A percentile compares a stretch with the other conserved stretches of the same genome.
Evolutionary conservation across 2,797 vertebrate genomes (phyloP).

Genomic region (Petrocephalus schoutedeni): DNA sequence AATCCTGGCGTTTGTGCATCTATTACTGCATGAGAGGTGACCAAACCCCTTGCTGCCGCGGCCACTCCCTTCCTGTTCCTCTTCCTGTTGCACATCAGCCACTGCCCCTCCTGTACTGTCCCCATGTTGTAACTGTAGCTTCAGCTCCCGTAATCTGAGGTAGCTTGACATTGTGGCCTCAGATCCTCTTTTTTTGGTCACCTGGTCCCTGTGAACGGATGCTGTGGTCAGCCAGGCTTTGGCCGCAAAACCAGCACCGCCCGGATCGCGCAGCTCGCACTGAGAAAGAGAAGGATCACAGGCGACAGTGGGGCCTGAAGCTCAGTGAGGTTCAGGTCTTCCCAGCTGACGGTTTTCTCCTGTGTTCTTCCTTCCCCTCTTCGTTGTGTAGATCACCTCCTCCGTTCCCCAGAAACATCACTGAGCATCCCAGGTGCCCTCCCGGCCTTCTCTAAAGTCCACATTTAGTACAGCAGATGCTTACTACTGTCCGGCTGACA

Average conservation of each 20-base stretch:
- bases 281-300: not conserved
- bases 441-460: not conserved
- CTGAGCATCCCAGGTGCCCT: not conserved
- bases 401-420: not conserved
- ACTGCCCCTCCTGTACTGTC: not conserved
- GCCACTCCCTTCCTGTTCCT: not conserved
- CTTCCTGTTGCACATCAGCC: not conserved
- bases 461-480: not conserved
- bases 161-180: not conserved
- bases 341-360: not conserved
- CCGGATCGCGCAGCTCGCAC: not conserved
- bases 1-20: not conserved
- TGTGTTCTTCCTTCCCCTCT: not conserved
- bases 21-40: not conserved
- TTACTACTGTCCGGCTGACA: not conserved
- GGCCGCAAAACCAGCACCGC: conserved; percentile 13
- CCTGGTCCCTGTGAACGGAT: conserved; percentile 26
- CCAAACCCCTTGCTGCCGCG: not conserved
- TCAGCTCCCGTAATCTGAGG: not conserved
- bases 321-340: not conserved
- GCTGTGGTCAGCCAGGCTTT: conserved; percentile 11
- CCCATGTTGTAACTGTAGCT: not conserved
- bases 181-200: conserved; percentile 23
- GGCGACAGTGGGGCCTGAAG: not conserved
- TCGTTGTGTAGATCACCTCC: not conserved